A percentile compares a stretch with the other conserved stretches of the same genome.
phyloP scores from a whole-genome alignment of 2,888 invertebrate genomes.

The Acleris emargana region DNA sequence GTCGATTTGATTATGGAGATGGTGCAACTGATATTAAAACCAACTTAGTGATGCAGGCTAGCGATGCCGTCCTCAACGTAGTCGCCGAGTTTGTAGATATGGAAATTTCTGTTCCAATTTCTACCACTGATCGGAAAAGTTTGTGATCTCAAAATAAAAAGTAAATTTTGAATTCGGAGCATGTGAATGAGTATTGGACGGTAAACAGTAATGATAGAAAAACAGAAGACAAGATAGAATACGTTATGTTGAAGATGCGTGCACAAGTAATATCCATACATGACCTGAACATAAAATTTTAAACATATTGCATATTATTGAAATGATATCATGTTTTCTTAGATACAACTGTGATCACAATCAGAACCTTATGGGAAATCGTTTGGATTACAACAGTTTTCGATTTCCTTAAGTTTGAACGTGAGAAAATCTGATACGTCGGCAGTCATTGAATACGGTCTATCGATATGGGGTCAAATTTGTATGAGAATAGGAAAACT shows the following conservation, averaged over 20 bases:
- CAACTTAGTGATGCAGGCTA: constrained; percentile 5
- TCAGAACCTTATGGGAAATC: not conserved
- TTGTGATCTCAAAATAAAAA: constrained; percentile 15
- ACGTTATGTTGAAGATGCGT: not conserved
- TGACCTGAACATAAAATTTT: not conserved
- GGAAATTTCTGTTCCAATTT: not conserved
- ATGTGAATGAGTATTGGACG: constrained; percentile 12
- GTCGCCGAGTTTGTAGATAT: not conserved
- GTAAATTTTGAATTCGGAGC: constrained; percentile 18
- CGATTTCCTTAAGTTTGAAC: not conserved
- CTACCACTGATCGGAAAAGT: not conserved
- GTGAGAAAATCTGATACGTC: too few relatives aligned
- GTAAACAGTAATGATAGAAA: constrained; percentile 3
- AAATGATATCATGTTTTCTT: not conserved
- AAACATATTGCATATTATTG: not conserved
- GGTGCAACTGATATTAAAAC: constrained; percentile 34
- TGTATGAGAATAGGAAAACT: too few relatives aligned
- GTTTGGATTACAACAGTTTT: not conserved
- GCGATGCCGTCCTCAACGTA: not conserved
- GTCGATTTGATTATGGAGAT: constrained; percentile 43
- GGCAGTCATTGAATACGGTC: too few relatives aligned
- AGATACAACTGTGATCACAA: not conserved
- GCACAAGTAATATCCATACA: not conserved
- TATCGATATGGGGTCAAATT: too few relatives aligned
- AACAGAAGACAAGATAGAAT: constrained; percentile 1